A percentile compares a stretch with the other conserved stretches of the same genome.
Evolutionary conservation across 2,113 vertebrate species (phyloP).

Genomic region (Aegypius monachus): DNA sequence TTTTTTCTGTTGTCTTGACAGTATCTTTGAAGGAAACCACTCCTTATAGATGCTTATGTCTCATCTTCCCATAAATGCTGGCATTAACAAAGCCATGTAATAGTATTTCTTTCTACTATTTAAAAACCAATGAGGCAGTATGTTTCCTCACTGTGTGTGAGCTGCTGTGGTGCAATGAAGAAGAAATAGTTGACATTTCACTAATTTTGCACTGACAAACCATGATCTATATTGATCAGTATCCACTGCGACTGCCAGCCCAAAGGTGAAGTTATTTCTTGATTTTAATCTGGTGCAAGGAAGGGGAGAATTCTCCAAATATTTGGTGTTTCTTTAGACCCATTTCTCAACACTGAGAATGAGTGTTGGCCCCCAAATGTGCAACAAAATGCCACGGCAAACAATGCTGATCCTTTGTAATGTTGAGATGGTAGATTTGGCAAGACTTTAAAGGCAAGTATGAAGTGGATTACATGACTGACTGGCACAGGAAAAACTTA

Average conservation of each 20-base stretch:
- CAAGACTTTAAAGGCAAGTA: not conserved
- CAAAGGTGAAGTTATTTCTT: not conserved
- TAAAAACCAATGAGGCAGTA: not conserved
- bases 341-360: not conserved
- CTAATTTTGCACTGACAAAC: not conserved
- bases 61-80: not conserved
- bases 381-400: not conserved
- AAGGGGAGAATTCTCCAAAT: not conserved
- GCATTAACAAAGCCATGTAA: not conserved
- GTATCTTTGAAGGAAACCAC: not conserved
- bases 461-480: not conserved
- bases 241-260: not conserved
- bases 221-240: not conserved
- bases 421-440: not conserved
- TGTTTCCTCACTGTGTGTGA: not conserved
- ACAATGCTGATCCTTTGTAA: not conserved
- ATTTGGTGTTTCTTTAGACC: not conserved
- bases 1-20: not conserved
- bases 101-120: not conserved
- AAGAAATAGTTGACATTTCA: not conserved
- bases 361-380: not conserved
- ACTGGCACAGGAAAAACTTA: not conserved
- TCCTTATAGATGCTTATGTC: not conserved
- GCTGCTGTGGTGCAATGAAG: not conserved
- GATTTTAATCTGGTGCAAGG: not conserved